phyloP scores from a whole-genome alignment of 2,113 vertebrate species.

The Peromyscus californicus region DNA sequence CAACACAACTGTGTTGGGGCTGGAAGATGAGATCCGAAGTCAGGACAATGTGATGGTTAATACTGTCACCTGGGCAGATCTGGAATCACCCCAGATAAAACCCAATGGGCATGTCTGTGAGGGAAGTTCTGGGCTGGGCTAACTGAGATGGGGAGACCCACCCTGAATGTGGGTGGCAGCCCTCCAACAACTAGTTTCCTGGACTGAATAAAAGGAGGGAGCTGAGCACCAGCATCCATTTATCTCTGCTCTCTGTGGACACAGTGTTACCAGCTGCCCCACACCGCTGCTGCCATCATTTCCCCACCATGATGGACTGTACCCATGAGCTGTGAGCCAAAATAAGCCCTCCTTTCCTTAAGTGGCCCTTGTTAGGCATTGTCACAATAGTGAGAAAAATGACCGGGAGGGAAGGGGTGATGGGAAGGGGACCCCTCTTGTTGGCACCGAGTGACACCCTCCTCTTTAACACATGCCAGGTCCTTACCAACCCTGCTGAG shows the following conservation, averaged over 20 bases:
- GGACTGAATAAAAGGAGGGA: not conserved
- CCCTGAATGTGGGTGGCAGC: not conserved
- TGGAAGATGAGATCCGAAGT: not conserved
- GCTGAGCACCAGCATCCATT: not conserved
- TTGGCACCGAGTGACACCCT: accelerated
- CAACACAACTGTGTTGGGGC: not conserved
- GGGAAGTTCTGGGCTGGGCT: not conserved
- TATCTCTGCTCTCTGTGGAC: not conserved
- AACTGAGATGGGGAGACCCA: not conserved
- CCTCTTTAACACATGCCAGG: too few species aligned
- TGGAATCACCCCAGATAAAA: not conserved
- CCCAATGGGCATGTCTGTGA: not conserved
- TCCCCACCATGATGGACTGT: not conserved
- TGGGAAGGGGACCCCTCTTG: accelerated
- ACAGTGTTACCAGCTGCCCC: not conserved
- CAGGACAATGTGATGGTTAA: not conserved
- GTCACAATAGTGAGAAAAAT: too few species aligned
- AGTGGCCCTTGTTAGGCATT: too few species aligned
- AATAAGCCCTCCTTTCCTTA: not conserved
- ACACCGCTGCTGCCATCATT: too few species aligned
- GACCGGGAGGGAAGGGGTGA: accelerated
- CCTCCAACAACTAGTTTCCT: too few species aligned
- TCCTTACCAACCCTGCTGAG: not conserved
- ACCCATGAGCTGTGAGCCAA: too few species aligned
- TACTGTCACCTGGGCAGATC: not conserved